Conservation (phyloP, 1,140 invertebrate genomes). For the Bombus superbus region DNA sequence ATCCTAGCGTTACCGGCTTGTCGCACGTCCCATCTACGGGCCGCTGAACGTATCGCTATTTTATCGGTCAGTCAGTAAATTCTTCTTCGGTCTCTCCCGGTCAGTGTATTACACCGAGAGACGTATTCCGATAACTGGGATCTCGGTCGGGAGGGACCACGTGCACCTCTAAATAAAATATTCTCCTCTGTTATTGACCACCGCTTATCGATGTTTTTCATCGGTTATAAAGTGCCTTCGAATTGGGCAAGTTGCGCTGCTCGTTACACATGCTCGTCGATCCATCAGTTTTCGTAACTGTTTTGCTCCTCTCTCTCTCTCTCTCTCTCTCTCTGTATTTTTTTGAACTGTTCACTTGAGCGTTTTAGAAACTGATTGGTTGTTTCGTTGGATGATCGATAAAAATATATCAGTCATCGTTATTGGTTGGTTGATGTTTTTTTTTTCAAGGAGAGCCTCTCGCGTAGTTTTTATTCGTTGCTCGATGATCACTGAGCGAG, state of each 20-base stretch:
- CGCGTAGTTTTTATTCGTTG: background rate
- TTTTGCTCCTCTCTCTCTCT: background rate
- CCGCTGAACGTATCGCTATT: conserved; percentile 56
- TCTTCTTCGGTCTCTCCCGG: conserved; percentile 22
- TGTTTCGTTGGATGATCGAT: background rate
- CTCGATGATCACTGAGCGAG: background rate
- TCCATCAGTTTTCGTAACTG: background rate
- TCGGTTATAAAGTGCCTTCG: conserved; percentile 40
- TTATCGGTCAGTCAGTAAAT: conserved; percentile 65
- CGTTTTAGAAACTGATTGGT: background rate
- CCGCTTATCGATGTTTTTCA: conserved; percentile 17
- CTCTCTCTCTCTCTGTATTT: too few species aligned
- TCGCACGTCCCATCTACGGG: conserved; percentile 63
- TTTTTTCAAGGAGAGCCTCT: background rate
- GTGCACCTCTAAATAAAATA: conserved; percentile 53
- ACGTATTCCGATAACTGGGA: conserved; percentile 59
- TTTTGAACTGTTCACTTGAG: background rate
- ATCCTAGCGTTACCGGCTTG: conserved; percentile 59
- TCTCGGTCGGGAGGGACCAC: background rate
- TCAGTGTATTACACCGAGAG: conserved; percentile 46
- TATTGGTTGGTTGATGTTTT: background rate
- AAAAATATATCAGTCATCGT: background rate
- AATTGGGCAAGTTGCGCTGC: background rate
- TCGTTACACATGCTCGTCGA: background rate
- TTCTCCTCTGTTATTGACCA: conserved; percentile 23